Conservation (phyloP, 2,888 invertebrate species). For the Actias luna region DNA sequence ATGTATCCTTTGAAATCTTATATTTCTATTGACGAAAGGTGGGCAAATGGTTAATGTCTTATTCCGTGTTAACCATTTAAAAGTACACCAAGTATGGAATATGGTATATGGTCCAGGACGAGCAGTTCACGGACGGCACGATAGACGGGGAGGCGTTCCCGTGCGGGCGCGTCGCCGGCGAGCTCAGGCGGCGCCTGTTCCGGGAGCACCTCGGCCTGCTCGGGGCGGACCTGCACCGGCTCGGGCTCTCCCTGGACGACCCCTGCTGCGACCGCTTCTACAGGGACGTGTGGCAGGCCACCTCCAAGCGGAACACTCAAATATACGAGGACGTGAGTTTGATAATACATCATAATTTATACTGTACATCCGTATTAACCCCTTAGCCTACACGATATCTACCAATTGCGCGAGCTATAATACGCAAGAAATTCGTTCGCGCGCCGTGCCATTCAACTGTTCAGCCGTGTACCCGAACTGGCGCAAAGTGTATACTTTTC, state of each 20-base stretch:
- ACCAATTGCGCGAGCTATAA: no score
- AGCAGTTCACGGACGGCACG: constrained; percentile 88
- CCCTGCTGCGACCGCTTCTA: constrained; percentile 92
- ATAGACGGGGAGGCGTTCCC: constrained; percentile 92
- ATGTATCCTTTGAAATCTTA: no score
- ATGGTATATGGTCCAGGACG: constrained; percentile 82
- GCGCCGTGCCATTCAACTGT: no score
- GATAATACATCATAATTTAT: constrained; percentile 31
- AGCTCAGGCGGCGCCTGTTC: constrained; percentile 92
- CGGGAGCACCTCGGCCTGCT: constrained; percentile 92
- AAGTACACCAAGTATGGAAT: neutral
- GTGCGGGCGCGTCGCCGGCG: constrained; percentile 93
- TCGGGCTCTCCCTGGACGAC: constrained; percentile 86
- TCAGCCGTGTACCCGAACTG: no score
- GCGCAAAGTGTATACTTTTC: no score
- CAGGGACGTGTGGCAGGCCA: constrained; percentile 90
- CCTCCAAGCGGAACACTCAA: constrained; percentile 91
- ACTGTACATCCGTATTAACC: constrained; percentile 93
- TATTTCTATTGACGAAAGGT: no score
- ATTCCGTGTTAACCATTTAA: no score
- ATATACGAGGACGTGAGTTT: constrained; percentile 88
- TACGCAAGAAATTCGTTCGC: no score
- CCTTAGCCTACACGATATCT: no score
- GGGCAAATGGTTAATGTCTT: no score
- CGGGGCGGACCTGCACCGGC: constrained; percentile 71